phyloP scores from a whole-genome alignment of 2,113 vertebrate species.

The Eurypyga helias region DNA sequence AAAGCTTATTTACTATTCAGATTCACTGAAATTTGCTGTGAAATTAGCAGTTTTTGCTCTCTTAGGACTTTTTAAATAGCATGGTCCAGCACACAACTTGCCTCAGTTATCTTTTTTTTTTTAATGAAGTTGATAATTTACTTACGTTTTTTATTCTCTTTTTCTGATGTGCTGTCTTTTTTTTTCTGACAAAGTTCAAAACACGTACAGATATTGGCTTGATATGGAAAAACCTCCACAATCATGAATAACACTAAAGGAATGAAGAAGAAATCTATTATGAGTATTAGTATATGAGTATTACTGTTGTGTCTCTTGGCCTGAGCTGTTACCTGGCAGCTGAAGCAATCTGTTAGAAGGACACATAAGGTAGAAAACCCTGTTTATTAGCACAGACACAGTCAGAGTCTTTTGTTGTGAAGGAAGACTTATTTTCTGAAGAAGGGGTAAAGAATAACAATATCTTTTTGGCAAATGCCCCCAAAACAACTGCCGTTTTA shows the following conservation, averaged over 20 bases:
- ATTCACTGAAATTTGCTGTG: conserved; percentile 50
- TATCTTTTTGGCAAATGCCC: neutral
- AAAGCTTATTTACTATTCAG: conserved; percentile 73
- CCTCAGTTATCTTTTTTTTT: neutral
- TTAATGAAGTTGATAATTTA: neutral
- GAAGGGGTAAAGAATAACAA: neutral
- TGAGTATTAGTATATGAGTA: neutral
- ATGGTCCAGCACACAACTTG: neutral
- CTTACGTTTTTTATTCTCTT: neutral
- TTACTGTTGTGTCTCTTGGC: neutral
- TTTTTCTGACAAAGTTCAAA: neutral
- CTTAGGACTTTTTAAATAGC: conserved; percentile 34
- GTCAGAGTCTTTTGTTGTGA: neutral
- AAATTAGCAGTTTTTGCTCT: conserved; percentile 49
- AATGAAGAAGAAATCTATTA: neutral
- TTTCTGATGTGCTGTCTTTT: neutral
- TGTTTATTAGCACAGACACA: neutral
- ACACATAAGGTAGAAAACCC: neutral
- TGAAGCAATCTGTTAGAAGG: neutral
- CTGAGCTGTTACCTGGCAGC: neutral
- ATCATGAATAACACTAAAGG: neutral
- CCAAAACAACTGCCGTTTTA: neutral
- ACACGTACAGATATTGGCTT: neutral
- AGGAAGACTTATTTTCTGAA: neutral
- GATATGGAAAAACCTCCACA: neutral